Evolutionary conservation across 1,140 invertebrate species (phyloP).

Genomic region (Listronotus bonariensis): DNA sequence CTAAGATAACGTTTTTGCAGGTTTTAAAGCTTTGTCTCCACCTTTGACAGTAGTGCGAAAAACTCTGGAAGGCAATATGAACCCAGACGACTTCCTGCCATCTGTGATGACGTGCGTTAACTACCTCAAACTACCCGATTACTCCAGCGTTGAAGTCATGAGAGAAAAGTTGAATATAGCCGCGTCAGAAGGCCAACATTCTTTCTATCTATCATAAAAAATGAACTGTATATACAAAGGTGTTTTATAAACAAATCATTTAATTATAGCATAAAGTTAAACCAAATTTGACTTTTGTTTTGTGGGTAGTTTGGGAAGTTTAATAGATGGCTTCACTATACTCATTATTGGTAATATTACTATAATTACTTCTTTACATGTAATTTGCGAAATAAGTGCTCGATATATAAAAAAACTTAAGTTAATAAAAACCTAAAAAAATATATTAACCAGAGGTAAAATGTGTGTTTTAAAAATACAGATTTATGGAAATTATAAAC

Average conservation of each 20-base stretch:
- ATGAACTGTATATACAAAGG: conserved; percentile 2
- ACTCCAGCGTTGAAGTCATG: conserved; percentile 92
- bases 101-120: conserved; percentile 99
- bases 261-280: conserved; percentile 17
- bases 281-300: conserved; percentile 8
- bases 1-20: conserved; percentile 59
- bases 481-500: too few relatives aligned
- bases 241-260: conserved; percentile 16
- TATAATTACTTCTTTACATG: too few relatives aligned
- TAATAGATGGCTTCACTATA: not conserved
- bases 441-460: too few relatives aligned
- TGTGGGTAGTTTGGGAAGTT: conserved; percentile 5
- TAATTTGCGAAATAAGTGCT: too few relatives aligned
- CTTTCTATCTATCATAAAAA: conserved; percentile 92
- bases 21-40: conserved; percentile 93
- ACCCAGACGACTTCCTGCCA: conserved; percentile 94
- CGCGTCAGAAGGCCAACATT: conserved; percentile 94
- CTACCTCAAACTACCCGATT: conserved; percentile 98
- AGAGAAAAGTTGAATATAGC: conserved; percentile 86
- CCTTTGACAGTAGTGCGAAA: conserved; percentile 96
- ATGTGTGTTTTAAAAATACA: too few relatives aligned
- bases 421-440: too few relatives aligned
- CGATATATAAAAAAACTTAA: too few relatives aligned
- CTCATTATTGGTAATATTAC: too few relatives aligned
- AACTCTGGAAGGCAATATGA: conserved; percentile 86